Evolutionary conservation across 2,888 invertebrate genomes (phyloP).

Genomic region (Rotaria sp.): DNA sequence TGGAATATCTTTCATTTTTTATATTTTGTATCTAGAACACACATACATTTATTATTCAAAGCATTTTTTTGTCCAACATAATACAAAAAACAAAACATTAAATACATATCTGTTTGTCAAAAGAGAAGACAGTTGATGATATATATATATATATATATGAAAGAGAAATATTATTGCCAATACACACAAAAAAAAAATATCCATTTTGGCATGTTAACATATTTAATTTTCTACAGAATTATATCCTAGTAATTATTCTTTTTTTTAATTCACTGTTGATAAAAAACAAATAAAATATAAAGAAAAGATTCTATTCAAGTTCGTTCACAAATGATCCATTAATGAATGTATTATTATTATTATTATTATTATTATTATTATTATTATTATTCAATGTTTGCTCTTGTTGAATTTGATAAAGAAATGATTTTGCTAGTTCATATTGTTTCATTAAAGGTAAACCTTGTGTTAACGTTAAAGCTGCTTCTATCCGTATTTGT

Average conservation of each 20-base stretch:
- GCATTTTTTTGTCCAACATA: background rate
- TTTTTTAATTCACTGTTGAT: background rate
- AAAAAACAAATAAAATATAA: background rate
- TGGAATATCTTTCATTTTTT: background rate
- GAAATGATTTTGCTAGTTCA: conserved; percentile 13
- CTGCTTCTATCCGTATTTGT: background rate
- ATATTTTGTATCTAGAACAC: background rate
- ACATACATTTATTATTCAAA: background rate
- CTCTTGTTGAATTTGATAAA: background rate
- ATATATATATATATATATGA: background rate
- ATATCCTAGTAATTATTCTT: background rate
- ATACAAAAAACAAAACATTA: background rate
- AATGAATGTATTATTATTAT: background rate
- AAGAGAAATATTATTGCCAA: background rate
- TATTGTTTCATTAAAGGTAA: conserved; percentile 2
- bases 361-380: background rate
- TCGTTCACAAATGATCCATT: conserved; percentile 8
- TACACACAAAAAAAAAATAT: background rate
- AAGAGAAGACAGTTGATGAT: background rate
- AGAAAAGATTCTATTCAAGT: background rate
- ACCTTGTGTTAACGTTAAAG: background rate
- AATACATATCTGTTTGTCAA: background rate
- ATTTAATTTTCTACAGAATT: background rate
- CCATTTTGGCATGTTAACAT: background rate
- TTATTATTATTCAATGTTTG: background rate